phyloP scores from a whole-genome alignment of 2,888 invertebrate genomes.

The Serrognathus titanus region DNA sequence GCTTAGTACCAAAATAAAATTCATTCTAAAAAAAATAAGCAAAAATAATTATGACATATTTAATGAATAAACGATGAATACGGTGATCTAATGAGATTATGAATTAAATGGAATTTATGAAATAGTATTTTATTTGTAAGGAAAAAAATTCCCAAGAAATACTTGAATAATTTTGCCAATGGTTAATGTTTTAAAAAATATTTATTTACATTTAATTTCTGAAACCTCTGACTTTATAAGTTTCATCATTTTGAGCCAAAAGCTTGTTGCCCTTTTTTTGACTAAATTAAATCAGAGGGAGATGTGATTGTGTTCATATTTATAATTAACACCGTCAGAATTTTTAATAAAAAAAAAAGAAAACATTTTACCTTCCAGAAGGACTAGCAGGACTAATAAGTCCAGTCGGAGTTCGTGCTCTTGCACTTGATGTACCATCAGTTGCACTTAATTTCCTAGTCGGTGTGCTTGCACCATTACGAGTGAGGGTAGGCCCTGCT shows the following conservation, averaged over 20 bases:
- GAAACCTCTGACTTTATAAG: too few relatives aligned
- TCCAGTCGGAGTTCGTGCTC: slow-evolving; percentile 75
- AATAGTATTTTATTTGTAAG: too few relatives aligned
- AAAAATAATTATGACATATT: neutral
- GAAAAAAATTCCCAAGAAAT: too few relatives aligned
- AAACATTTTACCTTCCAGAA: slow-evolving; percentile 62
- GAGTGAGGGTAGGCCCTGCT: slow-evolving; percentile 55
- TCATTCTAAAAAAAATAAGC: neutral
- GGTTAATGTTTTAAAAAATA: too few relatives aligned
- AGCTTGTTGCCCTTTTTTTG: slow-evolving; percentile 10
- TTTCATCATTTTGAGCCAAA: neutral
- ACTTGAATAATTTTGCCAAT: too few relatives aligned
- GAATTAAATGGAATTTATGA: too few relatives aligned
- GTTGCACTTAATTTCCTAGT: slow-evolving; percentile 57
- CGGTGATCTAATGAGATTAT: too few relatives aligned
- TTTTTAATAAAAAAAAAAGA: neutral
- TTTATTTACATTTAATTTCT: too few relatives aligned
- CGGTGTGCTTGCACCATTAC: slow-evolving; percentile 47
- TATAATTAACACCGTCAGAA: neutral
- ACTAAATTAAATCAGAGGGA: neutral
- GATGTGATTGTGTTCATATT: slow-evolving; percentile 3
- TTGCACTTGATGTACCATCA: slow-evolving; percentile 52
- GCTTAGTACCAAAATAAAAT: neutral
- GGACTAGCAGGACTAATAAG: slow-evolving; percentile 69
- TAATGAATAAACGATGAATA: too few relatives aligned